A percentile compares a stretch with the other conserved stretches of the same genome.
Evolutionary conservation across 2,888 invertebrate genomes (phyloP).

Genomic region (Punctoribates punctum): DNA sequence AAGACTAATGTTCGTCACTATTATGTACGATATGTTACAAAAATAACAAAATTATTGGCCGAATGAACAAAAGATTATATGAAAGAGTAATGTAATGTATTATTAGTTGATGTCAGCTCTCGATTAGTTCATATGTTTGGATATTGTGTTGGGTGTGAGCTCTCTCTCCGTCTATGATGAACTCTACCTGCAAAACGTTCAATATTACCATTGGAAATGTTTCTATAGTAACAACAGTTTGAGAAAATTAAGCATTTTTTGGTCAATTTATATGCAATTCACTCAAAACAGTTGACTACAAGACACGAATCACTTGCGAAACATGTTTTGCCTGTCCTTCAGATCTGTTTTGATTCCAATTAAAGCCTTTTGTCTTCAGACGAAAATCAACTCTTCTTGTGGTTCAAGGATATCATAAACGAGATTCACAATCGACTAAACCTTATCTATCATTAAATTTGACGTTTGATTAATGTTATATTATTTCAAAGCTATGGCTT

Average conservation of each 20-base stretch:
- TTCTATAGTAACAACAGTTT: conserved; percentile 23
- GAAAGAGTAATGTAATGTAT: not conserved
- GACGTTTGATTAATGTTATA: too few relatives aligned
- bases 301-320: not conserved
- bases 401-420: conserved; percentile 22
- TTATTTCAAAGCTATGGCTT: too few relatives aligned
- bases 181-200: conserved; percentile 23
- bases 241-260: conserved; percentile 10
- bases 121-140: not conserved
- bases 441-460: too few relatives aligned
- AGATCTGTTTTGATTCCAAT: not conserved
- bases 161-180: conserved; percentile 9
- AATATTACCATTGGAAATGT: conserved; percentile 19
- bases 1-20: not conserved
- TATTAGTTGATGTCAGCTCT: conserved; percentile 17
- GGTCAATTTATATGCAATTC: not conserved
- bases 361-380: not conserved
- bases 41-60: conserved; percentile 12
- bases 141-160: conserved; percentile 27
- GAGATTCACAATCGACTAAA: not conserved
- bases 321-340: conserved; percentile 1
- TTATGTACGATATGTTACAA: not conserved
- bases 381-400: not conserved
- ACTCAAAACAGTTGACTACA: not conserved
- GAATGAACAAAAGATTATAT: conserved; percentile 21